Conservation (phyloP, 2,113 vertebrate species). For the Cryptomyrus ogoouensis region DNA sequence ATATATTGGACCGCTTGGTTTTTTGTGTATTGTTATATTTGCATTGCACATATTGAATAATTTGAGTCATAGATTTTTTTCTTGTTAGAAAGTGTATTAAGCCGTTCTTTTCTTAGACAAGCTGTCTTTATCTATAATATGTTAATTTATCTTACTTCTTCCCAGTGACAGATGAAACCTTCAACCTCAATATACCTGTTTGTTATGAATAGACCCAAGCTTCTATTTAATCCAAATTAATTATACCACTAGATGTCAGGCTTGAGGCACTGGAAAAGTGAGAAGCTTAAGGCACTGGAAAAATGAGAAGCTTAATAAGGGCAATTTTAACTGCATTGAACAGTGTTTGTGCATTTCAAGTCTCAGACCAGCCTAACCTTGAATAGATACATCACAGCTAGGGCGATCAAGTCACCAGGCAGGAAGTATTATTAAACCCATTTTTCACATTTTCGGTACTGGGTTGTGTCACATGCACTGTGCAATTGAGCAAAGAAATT, state of each 20-base stretch:
- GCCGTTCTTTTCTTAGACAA: too few species aligned
- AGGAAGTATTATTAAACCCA: slow-evolving; percentile 16
- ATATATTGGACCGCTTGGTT: not conserved
- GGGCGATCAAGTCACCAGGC: slow-evolving; percentile 6
- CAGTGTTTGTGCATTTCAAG: slow-evolving; percentile 23
- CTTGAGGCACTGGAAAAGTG: not conserved
- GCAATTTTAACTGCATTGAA: slow-evolving; percentile 26
- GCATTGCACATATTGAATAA: not conserved
- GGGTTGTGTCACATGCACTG: not conserved
- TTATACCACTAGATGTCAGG: slow-evolving; percentile 49
- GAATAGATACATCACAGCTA: slow-evolving; percentile 19
- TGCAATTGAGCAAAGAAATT: not conserved
- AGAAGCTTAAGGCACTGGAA: not conserved
- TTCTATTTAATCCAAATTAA: not conserved
- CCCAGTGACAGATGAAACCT: not conserved
- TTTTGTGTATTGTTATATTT: not conserved
- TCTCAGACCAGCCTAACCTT: slow-evolving; percentile 1
- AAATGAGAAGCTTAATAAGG: not conserved
- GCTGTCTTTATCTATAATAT: not conserved
- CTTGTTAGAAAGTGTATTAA: not conserved
- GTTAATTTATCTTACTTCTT: not conserved
- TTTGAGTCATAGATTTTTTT: not conserved
- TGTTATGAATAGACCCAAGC: not conserved
- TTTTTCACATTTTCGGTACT: slow-evolving; percentile 6
- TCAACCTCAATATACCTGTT: not conserved